phyloP scores from a whole-genome alignment of 2,888 invertebrate species.

The Hypercompe scribonia region DNA sequence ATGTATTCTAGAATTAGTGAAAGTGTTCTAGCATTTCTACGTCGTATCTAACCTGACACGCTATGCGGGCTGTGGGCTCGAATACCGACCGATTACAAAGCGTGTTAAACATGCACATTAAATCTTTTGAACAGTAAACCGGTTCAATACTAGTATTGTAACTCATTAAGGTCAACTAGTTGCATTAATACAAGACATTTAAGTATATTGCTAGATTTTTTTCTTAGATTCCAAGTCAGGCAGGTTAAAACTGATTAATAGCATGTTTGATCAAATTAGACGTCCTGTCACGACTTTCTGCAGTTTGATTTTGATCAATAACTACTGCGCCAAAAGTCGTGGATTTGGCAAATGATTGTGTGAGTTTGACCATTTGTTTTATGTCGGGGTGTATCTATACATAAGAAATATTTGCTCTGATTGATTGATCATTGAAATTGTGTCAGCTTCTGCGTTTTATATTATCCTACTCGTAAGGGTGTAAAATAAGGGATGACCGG shows the following conservation, averaged over 20 bases:
- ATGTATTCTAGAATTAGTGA: slow-evolving; percentile 6
- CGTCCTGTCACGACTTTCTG: background rate
- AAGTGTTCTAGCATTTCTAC: slow-evolving; percentile 7
- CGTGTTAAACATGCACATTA: background rate
- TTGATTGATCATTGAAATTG: no score
- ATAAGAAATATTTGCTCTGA: no score
- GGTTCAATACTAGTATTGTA: slow-evolving; percentile 12
- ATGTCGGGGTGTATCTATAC: no score
- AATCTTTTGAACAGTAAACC: background rate
- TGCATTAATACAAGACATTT: background rate
- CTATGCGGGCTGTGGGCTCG: slow-evolving; percentile 12
- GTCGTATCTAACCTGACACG: slow-evolving; percentile 11
- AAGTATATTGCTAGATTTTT: background rate
- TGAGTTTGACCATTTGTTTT: no score
- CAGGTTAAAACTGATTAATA: background rate
- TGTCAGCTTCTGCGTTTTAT: no score
- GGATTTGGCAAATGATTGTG: no score
- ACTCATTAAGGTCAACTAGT: background rate
- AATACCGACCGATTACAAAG: background rate
- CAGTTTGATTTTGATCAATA: background rate
- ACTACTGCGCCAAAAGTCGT: no score
- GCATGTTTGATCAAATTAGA: background rate
- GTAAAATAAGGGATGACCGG: no score
- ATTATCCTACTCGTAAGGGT: no score
- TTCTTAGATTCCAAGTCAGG: background rate